Conservation (phyloP, 1,140 invertebrate genomes). For the Heliconius hewitsoni region DNA sequence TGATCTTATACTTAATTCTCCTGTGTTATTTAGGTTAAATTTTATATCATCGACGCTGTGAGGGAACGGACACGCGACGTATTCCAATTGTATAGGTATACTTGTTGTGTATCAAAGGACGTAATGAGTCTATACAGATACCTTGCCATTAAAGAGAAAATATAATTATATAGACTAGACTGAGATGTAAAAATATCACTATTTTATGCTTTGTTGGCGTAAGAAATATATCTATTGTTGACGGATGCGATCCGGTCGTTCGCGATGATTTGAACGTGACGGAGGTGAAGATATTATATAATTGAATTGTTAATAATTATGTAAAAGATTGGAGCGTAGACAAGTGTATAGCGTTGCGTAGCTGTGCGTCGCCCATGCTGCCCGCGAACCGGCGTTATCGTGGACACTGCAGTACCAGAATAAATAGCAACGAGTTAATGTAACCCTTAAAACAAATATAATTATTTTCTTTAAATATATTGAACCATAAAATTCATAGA, state of each 20-base stretch:
- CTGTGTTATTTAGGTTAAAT: slow-evolving; percentile 82
- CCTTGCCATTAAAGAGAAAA: slow-evolving; percentile 78
- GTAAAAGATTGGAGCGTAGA: slow-evolving; percentile 54
- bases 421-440: neutral
- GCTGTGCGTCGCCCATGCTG: slow-evolving; percentile 43
- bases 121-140: slow-evolving; percentile 80
- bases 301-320: slow-evolving; percentile 67
- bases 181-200: slow-evolving; percentile 81
- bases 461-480: neutral
- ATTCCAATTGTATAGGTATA: slow-evolving; percentile 77
- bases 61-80: slow-evolving; percentile 74
- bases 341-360: slow-evolving; percentile 47
- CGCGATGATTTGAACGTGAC: slow-evolving; percentile 53
- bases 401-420: neutral
- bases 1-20: slow-evolving; percentile 82
- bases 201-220: slow-evolving; percentile 81
- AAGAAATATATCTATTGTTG: slow-evolving; percentile 73
- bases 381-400: neutral
- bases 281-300: slow-evolving; percentile 63
- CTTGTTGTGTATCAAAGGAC: slow-evolving; percentile 78
- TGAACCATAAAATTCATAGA: neutral
- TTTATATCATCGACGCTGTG: slow-evolving; percentile 81
- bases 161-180: slow-evolving; percentile 80
- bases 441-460: neutral
- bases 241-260: slow-evolving; percentile 59